Conservation (phyloP, 1,140 invertebrate genomes). For the Drosophila repleta region DNA sequence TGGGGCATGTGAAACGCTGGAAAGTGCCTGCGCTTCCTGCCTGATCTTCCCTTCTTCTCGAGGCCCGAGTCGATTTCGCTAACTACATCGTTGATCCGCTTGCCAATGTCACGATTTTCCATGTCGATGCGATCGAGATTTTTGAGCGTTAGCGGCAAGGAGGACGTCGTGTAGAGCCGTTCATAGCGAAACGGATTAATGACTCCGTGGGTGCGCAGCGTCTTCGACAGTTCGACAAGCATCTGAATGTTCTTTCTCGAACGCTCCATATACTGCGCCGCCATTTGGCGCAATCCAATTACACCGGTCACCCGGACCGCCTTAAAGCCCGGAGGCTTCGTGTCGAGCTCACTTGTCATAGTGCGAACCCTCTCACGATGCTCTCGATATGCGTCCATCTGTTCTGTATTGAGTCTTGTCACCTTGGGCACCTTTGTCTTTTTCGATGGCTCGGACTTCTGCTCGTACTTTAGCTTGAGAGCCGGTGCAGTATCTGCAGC, state of each 20-base stretch:
- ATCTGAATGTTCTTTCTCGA: slow-evolving; percentile 22
- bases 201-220: slow-evolving; percentile 19
- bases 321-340: background rate
- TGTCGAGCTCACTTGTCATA: background rate
- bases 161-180: background rate
- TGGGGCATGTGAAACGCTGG: slow-evolving; percentile 29
- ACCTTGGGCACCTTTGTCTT: background rate
- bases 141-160: background rate
- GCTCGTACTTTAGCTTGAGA: no score
- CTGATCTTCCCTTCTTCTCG: background rate
- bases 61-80: slow-evolving; percentile 54
- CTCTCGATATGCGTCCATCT: background rate
- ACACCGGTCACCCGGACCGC: background rate
- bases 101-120: slow-evolving; percentile 38
- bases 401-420: background rate
- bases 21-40: background rate
- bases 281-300: background rate
- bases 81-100: slow-evolving; percentile 31
- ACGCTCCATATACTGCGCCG: slow-evolving; percentile 15
- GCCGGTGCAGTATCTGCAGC: no score
- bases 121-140: slow-evolving; percentile 11
- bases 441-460: no score
- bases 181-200: slow-evolving; percentile 19
- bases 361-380: slow-evolving; percentile 4
- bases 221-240: slow-evolving; percentile 18